Base-by-base conservation (phyloP, 2,888 invertebrate genomes). In the Pristionchus japonicus region DNA sequence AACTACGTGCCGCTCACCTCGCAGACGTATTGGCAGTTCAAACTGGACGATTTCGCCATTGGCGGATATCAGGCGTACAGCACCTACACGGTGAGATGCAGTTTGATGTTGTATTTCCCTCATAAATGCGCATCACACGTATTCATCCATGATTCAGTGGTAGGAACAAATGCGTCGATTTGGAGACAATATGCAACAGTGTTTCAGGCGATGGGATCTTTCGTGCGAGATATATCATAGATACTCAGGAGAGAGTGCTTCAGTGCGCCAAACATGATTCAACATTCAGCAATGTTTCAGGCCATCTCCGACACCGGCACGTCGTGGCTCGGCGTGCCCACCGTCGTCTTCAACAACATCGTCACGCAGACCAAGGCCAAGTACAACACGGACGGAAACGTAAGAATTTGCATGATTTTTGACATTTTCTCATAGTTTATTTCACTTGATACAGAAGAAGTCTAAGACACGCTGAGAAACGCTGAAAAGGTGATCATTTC, bases 1-100 rank as follows among this genome's bases (percentile, higher is more conserved):
- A 90, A 89, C 91, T 93, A 92, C 90, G 91, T 91, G 7, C 90
- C 91, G 85, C 89, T 93, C 70, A 90, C 91, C 84, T 90, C 93
- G n/a, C 85, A 90, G 87, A 92, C 92, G 87, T 93, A 93, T 91
- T 93, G 93, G 93, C 92, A 93, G 88, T 93, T 93, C 92, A 86
- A 89, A 82, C 88, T 92, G 61, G 89, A 89, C 43, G 43, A 77
- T 27, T 77, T 77, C 43, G 40, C 40, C n/a, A 77, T 77, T n/a
- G 77, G 77, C 3, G 27, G 77, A 13, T 77, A 43, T 13, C 40
- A 27, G 20, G 77, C 43, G 23, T 20, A n/a, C 43, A 77, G 9
- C 23, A n/a, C 1, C 9, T 77, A 77, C 43, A 43, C 43, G 77
- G 77, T 77, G n/a, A 3, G n/a, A n/a, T n/a, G n/a, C n/a, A n/a